Evolutionary conservation across 2,797 vertebrate genomes (phyloP), one percentile per base, ranked within the genome.

Genomic region (Phaenicophaeus curvirostris): DNA sequence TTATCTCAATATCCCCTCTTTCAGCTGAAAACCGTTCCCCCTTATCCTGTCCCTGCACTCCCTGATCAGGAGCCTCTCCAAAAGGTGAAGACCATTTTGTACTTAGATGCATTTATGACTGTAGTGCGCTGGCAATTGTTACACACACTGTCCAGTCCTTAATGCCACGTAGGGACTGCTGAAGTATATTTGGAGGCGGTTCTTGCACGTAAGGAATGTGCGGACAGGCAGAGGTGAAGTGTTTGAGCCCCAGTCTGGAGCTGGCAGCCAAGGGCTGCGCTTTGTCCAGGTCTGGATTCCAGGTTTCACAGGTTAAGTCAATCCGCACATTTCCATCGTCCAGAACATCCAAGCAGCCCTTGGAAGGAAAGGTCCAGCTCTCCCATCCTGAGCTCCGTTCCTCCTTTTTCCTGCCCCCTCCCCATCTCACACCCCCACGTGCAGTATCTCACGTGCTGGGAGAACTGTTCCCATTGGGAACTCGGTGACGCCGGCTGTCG

Each of bases 131-230:
- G 35, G 30, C 53, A 39, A 1, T 75, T 37, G 10, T 13, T 33
- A 15, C 86, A 37, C 19, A 2, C 41, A 46, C 44, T 2, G 0
- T 48, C 58, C 46, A 11, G 23, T 53, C 46, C 57, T 65, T 51
- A 58, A 5, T 17, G 62, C 48, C 2, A 0, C 2, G 0, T 5
- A 39, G 61, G 55, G 41, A 5, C 39, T 5, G 35, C 33, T 48
- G 59, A 61, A 24, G 30, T 11, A 10, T 5, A 0, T 33, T 17
- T 16, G 20, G 57, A 69, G 61, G 41, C 55, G 41, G 15, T 25
- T 9, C 33, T 16, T 21, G 30, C 39, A 3, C 8, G 0, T 39
- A 24, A 19, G 20, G 9, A 8, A 15, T 1, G 25, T 37, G 59
- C 67, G 35, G 33, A 30, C 31, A 28, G 73, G 62, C 18, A 24